Conservation (phyloP, 2,113 vertebrate genomes). For the Paramormyrops kingsleyae region DNA sequence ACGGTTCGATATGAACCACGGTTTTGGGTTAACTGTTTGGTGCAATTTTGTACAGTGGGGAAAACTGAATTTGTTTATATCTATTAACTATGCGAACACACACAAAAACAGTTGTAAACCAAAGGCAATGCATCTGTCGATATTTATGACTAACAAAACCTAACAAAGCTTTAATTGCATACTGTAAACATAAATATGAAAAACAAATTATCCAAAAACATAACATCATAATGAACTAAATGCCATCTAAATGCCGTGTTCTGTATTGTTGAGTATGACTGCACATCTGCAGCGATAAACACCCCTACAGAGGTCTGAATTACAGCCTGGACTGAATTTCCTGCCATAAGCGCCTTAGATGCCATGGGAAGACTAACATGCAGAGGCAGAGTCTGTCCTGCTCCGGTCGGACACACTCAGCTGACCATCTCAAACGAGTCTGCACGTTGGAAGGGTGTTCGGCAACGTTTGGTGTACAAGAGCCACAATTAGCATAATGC, state of each 20-base stretch:
- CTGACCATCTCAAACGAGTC: background rate
- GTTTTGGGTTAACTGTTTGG: background rate
- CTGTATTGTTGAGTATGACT: background rate
- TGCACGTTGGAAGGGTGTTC: background rate
- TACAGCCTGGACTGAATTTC: background rate
- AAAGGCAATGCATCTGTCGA: background rate
- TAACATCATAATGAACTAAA: background rate
- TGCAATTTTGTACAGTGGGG: background rate
- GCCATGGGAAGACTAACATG: background rate
- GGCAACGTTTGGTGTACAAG: background rate
- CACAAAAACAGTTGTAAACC: background rate
- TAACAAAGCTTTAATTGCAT: background rate
- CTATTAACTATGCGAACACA: background rate
- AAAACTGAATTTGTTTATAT: background rate
- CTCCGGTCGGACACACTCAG: background rate
- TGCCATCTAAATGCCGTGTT: background rate
- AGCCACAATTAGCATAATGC: background rate
- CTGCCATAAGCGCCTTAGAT: background rate
- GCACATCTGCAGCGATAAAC: background rate
- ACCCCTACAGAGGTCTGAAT: background rate
- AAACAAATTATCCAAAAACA: background rate
- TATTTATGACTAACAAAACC: background rate
- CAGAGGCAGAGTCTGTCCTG: background rate
- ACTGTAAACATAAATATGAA: background rate
- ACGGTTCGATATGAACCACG: background rate